Percentiles rank a stretch among this genome's conserved stretches.
phyloP scores from a whole-genome alignment of 2,113 vertebrate genomes.

The Morone chrysops region DNA sequence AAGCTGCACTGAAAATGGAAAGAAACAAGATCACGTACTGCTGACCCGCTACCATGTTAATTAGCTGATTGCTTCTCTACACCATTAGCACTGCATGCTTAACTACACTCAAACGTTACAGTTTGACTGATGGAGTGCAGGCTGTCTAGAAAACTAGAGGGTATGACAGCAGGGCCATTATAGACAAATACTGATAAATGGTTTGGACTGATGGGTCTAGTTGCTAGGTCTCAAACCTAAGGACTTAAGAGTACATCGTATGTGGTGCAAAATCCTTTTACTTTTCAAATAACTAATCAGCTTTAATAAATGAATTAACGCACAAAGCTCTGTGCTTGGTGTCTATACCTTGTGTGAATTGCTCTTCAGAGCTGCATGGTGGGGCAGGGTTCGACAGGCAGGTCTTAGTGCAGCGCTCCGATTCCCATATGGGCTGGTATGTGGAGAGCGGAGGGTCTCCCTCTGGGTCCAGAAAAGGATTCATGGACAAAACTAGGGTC shows the following conservation, averaged over 20 bases:
- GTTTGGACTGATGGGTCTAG: background rate
- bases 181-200: background rate
- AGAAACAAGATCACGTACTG: background rate
- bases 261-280: background rate
- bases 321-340: constrained; percentile 30
- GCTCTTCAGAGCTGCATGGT: constrained; percentile 75
- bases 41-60: background rate
- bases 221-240: background rate
- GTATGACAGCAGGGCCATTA: background rate
- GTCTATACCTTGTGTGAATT: constrained; percentile 79
- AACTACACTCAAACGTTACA: background rate
- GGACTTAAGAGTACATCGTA: background rate
- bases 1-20: background rate
- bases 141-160: background rate
- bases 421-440: constrained; percentile 88
- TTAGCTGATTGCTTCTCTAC: background rate
- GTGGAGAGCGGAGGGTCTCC: constrained; percentile 86
- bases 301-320: background rate
- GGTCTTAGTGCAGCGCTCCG: constrained; percentile 83
- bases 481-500: constrained; percentile 96
- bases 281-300: background rate
- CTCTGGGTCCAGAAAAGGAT: constrained; percentile 92
- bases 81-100: background rate
- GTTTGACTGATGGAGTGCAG: background rate
- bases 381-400: constrained; percentile 75